phyloP scores from a whole-genome alignment of 2,888 invertebrate genomes.

The Argyresthia albistria region DNA sequence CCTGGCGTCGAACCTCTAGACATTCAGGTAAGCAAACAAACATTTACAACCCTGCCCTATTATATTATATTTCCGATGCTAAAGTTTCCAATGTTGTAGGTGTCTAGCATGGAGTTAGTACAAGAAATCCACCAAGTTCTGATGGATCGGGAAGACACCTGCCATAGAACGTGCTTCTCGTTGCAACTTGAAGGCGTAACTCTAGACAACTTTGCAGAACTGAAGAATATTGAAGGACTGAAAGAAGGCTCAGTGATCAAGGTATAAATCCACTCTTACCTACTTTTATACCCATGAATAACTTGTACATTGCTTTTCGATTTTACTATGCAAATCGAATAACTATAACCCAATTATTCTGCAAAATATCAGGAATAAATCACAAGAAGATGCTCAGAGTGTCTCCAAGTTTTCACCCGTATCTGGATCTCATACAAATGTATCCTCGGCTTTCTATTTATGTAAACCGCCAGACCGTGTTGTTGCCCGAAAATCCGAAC shows the following conservation, averaged over 20 bases:
- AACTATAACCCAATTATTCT: no score
- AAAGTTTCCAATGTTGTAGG: slow-evolving; percentile 50
- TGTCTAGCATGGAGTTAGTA: slow-evolving; percentile 97
- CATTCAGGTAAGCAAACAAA: slow-evolving; percentile 79
- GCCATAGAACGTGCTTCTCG: slow-evolving; percentile 98
- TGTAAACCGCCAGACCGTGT: no score
- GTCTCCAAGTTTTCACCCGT: no score
- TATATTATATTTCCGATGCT: background rate
- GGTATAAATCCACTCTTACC: slow-evolving; percentile 39
- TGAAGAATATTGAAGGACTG: slow-evolving; percentile 95
- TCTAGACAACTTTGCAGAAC: slow-evolving; percentile 97
- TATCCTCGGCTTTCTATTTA: no score
- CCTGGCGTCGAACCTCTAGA: slow-evolving; percentile 94
- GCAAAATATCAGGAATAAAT: no score
- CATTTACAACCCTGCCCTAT: no score
- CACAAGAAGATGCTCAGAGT: no score
- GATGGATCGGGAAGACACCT: slow-evolving; percentile 99
- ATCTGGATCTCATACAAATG: no score
- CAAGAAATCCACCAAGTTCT: slow-evolving; percentile 98
- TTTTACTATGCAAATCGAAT: no score
- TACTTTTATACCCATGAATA: no score
- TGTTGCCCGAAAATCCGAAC: no score
- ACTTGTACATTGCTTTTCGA: no score
- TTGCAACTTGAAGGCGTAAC: slow-evolving; percentile 94
- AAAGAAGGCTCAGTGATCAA: slow-evolving; percentile 95